Percentiles rank a stretch among this genome's conserved stretches.
phyloP scores from a whole-genome alignment of 2,797 vertebrate species.

The Hapalemur alaotrensis region DNA sequence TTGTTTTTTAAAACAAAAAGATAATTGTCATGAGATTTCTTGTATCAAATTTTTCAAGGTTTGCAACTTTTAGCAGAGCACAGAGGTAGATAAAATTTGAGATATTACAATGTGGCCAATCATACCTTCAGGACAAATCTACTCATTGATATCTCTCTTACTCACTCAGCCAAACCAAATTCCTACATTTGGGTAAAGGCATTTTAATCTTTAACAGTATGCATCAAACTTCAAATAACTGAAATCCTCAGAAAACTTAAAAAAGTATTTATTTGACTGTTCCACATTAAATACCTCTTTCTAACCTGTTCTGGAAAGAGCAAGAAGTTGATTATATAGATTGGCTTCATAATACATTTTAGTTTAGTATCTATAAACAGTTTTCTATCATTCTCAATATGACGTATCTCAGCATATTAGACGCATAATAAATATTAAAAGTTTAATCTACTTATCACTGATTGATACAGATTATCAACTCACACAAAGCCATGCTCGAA shows the following conservation, averaged over 20 bases:
- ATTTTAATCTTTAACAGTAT: not conserved
- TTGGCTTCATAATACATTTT: not conserved
- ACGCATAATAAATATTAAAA: not conserved
- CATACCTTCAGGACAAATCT: not conserved
- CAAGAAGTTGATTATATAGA: not conserved
- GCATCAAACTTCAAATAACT: not conserved
- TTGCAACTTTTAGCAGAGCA: not conserved
- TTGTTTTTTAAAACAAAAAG: conserved; percentile 35
- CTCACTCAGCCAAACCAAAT: not conserved
- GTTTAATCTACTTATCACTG: not conserved
- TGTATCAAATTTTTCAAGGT: not conserved
- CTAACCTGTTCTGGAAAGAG: not conserved
- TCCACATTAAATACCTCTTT: not conserved
- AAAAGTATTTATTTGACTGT: conserved; percentile 2
- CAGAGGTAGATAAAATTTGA: not conserved
- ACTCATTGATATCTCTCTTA: not conserved
- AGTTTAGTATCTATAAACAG: not conserved
- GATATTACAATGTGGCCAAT: not conserved
- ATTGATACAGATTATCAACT: not conserved
- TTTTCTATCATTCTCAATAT: not conserved
- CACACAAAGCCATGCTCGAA: not conserved
- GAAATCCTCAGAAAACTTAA: conserved; percentile 30
- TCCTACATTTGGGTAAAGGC: not conserved
- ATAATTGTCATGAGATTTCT: not conserved
- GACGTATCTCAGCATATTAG: not conserved